Conservation (phyloP, 2,113 vertebrate species). For the Anser brachyrhynchus region DNA sequence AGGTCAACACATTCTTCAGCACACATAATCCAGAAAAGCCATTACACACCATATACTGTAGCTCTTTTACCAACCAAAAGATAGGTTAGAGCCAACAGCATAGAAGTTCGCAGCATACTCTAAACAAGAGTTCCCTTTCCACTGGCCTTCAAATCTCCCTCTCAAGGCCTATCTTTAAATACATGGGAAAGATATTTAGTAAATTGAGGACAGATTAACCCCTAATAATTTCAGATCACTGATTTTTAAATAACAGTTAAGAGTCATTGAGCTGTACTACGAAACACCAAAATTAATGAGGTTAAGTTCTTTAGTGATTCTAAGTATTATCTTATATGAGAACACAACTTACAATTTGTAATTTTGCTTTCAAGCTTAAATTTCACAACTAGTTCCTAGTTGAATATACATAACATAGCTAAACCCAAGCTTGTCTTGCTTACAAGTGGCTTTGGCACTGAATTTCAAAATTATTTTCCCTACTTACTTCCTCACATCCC, state of each 20-base stretch:
- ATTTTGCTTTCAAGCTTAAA: background rate
- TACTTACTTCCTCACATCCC: fast-evolving
- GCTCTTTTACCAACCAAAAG: background rate
- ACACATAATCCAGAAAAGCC: background rate
- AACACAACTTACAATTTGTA: background rate
- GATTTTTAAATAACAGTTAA: background rate
- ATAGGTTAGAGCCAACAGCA: background rate
- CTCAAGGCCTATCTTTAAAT: background rate
- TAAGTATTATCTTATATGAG: background rate
- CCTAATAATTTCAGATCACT: too few relatives aligned
- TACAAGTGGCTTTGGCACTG: background rate
- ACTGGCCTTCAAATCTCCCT: background rate
- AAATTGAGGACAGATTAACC: background rate
- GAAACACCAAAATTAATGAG: background rate
- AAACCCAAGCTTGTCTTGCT: fast-evolving
- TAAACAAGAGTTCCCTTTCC: background rate
- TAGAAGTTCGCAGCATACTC: background rate
- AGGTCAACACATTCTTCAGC: background rate
- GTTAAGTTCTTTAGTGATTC: background rate
- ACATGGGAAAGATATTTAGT: background rate
- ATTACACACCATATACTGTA: too few relatives aligned
- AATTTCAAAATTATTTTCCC: background rate
- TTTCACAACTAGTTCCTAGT: background rate
- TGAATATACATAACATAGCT: background rate
- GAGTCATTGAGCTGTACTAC: background rate